Conservation (phyloP, 2,797 vertebrate species). For the Gila robusta region DNA sequence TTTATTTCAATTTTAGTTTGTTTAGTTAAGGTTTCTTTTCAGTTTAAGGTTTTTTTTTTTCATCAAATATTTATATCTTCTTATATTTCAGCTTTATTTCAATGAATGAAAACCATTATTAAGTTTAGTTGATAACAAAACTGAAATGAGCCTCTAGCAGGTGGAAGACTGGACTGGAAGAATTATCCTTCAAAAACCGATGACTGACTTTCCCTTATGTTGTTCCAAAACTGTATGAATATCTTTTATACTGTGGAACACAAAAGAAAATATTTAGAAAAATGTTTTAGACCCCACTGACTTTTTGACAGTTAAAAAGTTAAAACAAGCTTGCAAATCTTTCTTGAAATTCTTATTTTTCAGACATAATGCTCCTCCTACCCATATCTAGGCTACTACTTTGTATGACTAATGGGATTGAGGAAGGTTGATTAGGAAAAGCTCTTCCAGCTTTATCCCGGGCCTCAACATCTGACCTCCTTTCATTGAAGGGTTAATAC, state of each 20-base stretch:
- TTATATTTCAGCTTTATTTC: neutral
- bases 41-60: neutral
- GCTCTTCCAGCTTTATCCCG: conserved; percentile 23
- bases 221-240: neutral
- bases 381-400: neutral
- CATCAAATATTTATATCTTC: neutral
- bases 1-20: neutral
- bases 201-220: neutral
- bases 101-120: neutral
- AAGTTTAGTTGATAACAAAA: too few relatives aligned
- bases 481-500: conserved; percentile 49
- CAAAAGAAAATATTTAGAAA: neutral
- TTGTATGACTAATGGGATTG: conserved; percentile 27
- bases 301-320: neutral
- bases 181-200: neutral
- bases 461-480: conserved; percentile 40
- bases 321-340: neutral
- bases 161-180: neutral
- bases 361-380: conserved; percentile 10
- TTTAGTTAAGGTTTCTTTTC: too few relatives aligned
- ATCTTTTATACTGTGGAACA: neutral
- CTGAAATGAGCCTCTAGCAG: neutral
- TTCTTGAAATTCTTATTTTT: neutral
- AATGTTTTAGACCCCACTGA: neutral
- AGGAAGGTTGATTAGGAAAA: conserved; percentile 26